A percentile compares a stretch with the other conserved stretches of the same genome.
phyloP scores from a whole-genome alignment of 37 sponge, comb jelly and placozoan genomes.

The Hormiphora californensis region DNA sequence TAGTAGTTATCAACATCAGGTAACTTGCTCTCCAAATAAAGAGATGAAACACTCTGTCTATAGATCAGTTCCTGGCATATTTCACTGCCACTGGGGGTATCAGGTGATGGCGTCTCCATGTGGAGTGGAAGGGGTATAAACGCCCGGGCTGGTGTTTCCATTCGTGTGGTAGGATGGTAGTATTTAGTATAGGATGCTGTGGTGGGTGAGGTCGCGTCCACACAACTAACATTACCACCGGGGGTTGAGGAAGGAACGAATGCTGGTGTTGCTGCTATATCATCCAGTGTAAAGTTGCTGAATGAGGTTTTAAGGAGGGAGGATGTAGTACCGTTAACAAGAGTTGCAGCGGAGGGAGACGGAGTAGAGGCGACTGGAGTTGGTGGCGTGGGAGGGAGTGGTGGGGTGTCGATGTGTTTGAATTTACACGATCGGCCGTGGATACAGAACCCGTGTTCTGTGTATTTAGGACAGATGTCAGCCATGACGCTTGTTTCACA shows the following conservation, averaged over 20 bases:
- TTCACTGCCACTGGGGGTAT: neutral
- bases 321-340: slow-evolving; percentile 29
- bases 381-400: neutral
- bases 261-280: neutral
- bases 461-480: slow-evolving; percentile 48
- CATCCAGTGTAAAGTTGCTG: slow-evolving; percentile 30
- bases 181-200: neutral
- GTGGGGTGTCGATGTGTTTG: slow-evolving; percentile 23
- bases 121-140: slow-evolving; percentile 19
- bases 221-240: no score
- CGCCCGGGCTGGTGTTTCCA: slow-evolving; percentile 35
- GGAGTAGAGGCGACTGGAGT: slow-evolving; percentile 16
- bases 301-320: slow-evolving; percentile 49
- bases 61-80: neutral
- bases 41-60: neutral
- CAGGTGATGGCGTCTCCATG: neutral
- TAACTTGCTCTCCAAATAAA: slow-evolving; percentile 37
- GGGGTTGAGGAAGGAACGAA: slow-evolving; percentile 18
- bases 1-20: slow-evolving; percentile 73
- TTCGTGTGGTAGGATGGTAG: slow-evolving; percentile 41
- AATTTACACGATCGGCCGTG: slow-evolving; percentile 6
- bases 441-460: slow-evolving; percentile 54
- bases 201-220: neutral
- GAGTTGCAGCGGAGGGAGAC: slow-evolving; percentile 49
- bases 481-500: neutral